These are phyloP conservation scores for Microcebus griseorufus DNA, from an alignment of 2,113 vertebrate genomes.

Conservation along the genomic window DNA sequence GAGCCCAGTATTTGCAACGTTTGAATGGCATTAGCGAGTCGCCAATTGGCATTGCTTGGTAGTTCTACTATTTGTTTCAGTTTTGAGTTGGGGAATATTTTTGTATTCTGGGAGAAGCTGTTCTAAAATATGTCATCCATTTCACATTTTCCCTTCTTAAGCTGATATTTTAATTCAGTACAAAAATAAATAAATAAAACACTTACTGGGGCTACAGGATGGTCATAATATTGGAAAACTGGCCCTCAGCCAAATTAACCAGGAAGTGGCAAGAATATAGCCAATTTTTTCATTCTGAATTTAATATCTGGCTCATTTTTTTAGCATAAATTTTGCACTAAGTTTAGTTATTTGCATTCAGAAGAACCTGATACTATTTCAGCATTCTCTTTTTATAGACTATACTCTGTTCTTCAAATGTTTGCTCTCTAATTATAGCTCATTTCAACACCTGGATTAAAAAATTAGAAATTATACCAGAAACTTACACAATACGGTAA, in stretches of 20 bases:
- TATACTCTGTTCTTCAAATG: slow-evolving; percentile 65
- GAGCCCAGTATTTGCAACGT: slow-evolving; percentile 80
- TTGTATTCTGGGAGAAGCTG: slow-evolving; percentile 81
- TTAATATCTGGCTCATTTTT: slow-evolving; percentile 80
- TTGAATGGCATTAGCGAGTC: slow-evolving; percentile 80
- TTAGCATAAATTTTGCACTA: slow-evolving; percentile 72
- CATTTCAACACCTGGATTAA: slow-evolving; percentile 65
- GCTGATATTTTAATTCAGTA: slow-evolving; percentile 79
- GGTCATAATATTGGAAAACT: slow-evolving; percentile 75
- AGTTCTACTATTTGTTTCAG: slow-evolving; percentile 80
- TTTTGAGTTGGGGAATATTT: slow-evolving; percentile 81
- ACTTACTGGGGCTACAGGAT: slow-evolving; percentile 71
- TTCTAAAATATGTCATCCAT: slow-evolving; percentile 83
- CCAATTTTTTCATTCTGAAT: slow-evolving; percentile 79
- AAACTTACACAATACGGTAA: not conserved
- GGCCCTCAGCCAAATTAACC: slow-evolving; percentile 71
- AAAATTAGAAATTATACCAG: slow-evolving; percentile 55
- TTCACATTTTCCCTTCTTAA: slow-evolving; percentile 78
- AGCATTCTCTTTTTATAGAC: slow-evolving; percentile 74
- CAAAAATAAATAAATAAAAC: slow-evolving; percentile 82
- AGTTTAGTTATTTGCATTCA: slow-evolving; percentile 79
- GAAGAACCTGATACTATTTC: slow-evolving; percentile 73
- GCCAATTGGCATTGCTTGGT: slow-evolving; percentile 78
- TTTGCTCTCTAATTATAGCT: slow-evolving; percentile 71
- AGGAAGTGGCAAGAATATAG: slow-evolving; percentile 71